A percentile compares a stretch with the other conserved stretches of the same genome.
Conservation (phyloP, 2,113 vertebrate species). For the Chloebia gouldiae region DNA sequence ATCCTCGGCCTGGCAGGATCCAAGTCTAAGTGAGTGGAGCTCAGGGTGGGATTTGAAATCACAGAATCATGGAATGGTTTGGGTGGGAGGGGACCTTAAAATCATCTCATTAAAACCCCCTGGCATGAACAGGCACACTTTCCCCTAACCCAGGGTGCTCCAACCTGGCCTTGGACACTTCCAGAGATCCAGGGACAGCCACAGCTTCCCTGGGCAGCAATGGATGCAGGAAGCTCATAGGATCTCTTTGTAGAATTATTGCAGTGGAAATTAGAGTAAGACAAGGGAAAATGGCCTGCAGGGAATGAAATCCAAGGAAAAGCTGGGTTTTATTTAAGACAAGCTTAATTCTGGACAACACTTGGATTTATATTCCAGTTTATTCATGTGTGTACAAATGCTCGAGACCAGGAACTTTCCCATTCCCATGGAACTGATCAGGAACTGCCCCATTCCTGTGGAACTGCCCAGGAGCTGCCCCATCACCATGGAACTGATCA, state of each 20-base stretch:
- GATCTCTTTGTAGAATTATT: no score
- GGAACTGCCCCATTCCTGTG: rapidly evolving
- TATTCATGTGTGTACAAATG: no score
- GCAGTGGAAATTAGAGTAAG: no score
- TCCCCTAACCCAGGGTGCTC: rapidly evolving
- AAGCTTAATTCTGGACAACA: no score
- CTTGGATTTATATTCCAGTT: no score
- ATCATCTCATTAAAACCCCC: background rate
- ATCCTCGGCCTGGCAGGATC: background rate
- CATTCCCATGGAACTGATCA: rapidly evolving
- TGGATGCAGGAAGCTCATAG: no score
- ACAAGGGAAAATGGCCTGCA: no score
- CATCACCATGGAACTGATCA: rapidly evolving
- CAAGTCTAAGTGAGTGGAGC: background rate
- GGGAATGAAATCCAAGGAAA: no score
- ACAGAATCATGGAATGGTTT: background rate
- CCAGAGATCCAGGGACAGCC: background rate
- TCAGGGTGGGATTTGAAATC: background rate
- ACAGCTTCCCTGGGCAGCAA: background rate
- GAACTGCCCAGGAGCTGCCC: background rate
- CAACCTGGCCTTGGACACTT: background rate
- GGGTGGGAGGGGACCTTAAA: background rate
- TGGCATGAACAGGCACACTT: background rate
- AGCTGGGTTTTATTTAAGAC: no score
- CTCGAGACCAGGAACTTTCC: background rate